A percentile compares a stretch with the other conserved stretches of the same genome.
These are phyloP conservation scores for Gallinago jamesoni DNA, from an alignment of 2,113 vertebrate species.

Conservation along the genomic window DNA sequence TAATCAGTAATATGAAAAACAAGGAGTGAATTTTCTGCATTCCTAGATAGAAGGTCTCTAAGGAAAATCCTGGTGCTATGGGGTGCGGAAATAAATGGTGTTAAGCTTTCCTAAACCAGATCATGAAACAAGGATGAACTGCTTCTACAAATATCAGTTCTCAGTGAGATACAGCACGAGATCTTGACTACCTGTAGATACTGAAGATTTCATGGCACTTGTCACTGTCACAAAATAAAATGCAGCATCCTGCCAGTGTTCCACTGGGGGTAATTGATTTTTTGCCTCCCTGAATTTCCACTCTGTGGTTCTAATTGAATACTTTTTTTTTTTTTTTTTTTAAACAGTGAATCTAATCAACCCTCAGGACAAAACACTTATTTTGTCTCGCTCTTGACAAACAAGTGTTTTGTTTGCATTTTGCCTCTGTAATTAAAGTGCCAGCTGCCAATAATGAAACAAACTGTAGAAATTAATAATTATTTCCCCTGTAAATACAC, in stretches of 20 bases:
- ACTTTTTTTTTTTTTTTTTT: not conserved
- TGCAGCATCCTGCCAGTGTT: not conserved
- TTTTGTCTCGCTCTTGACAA: not conserved
- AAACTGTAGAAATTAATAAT: not conserved
- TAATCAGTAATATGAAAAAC: not conserved
- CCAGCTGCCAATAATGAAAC: not conserved
- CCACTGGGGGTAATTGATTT: not conserved
- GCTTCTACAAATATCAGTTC: not conserved
- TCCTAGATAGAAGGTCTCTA: not conserved
- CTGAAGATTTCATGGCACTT: not conserved
- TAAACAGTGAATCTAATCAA: not conserved
- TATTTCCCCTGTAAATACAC: not conserved
- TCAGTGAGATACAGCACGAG: not conserved
- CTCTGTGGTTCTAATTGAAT: not conserved
- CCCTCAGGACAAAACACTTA: not conserved
- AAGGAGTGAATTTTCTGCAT: not conserved
- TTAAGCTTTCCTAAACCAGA: not conserved
- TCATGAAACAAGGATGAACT: not conserved
- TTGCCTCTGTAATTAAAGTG: not conserved
- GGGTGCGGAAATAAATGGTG: not conserved
- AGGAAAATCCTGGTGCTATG: not conserved
- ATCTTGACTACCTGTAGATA: not conserved
- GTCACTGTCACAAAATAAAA: not conserved
- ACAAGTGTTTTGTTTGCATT: slow-evolving; percentile 2
- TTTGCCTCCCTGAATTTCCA: not conserved